Percentiles rank a stretch among this genome's conserved stretches.
Evolutionary conservation across 2,113 vertebrate species (phyloP).

Genomic region (Neomonachus schauinslandi): DNA sequence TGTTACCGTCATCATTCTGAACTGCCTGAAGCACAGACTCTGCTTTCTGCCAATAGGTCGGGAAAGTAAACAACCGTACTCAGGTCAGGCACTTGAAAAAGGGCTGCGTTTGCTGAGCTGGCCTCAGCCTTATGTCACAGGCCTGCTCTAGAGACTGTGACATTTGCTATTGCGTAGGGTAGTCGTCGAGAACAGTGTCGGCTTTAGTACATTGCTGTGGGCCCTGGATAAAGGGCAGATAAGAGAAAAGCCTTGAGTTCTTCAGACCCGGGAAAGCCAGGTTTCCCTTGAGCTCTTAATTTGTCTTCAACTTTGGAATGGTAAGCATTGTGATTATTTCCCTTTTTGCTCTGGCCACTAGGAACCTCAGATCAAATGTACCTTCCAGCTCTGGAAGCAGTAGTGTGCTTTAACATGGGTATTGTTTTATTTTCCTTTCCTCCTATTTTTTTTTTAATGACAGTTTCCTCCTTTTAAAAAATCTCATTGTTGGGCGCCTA

Average conservation of each 20-base stretch:
- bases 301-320: not conserved
- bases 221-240: not conserved
- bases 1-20: not conserved
- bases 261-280: not conserved
- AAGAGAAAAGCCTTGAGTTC: not conserved
- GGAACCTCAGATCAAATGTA: not conserved
- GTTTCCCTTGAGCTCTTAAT: not conserved
- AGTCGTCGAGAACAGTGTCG: not conserved
- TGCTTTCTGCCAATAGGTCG: not conserved
- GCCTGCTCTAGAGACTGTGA: not conserved
- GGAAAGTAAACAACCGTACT: not conserved
- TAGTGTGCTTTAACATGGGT: not conserved
- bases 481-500: not conserved
- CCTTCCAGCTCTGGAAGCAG: not conserved
- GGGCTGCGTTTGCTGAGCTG: not conserved
- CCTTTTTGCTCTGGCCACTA: constrained; percentile 34
- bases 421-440: not conserved
- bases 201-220: not conserved
- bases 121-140: not conserved
- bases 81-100: not conserved
- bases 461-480: not conserved
- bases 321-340: not conserved
- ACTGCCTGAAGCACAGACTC: not conserved
- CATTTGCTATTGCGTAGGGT: not conserved
- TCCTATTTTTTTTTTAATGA: not conserved